A percentile compares a stretch with the other conserved stretches of the same genome.
phyloP scores from a whole-genome alignment of 2,888 invertebrate genomes.

The Pristionchus maxplancki region DNA sequence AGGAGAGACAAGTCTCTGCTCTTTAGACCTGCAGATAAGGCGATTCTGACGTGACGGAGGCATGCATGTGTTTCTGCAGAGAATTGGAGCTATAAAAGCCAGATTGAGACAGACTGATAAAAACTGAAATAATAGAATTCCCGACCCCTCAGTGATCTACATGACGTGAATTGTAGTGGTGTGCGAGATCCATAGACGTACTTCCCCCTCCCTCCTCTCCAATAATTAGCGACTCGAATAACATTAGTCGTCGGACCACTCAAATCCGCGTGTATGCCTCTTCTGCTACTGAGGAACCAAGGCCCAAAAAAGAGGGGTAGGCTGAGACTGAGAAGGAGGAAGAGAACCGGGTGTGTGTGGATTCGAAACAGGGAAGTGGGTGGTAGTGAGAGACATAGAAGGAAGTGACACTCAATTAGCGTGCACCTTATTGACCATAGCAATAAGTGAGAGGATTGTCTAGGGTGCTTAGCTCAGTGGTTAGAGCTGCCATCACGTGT shows the following conservation, averaged over 20 bases:
- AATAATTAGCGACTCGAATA: conserved; percentile 34
- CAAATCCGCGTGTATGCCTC: conserved; percentile 16
- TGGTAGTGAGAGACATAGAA: background rate
- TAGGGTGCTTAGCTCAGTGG: too few relatives aligned
- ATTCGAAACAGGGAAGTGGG: conserved; percentile 21
- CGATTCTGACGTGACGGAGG: background rate
- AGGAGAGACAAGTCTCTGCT: conserved; percentile 11
- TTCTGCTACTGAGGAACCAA: conserved; percentile 11
- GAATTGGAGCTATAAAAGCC: background rate
- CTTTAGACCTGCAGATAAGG: conserved; percentile 44
- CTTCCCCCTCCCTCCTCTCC: background rate
- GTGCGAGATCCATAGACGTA: background rate
- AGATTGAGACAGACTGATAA: background rate
- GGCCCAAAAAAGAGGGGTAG: background rate
- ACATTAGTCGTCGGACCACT: conserved; percentile 43
- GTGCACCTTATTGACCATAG: too few relatives aligned
- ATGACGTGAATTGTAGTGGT: background rate
- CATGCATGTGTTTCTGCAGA: conserved; percentile 3
- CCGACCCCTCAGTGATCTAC: background rate
- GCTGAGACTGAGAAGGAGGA: background rate
- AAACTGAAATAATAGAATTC: background rate
- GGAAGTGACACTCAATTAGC: background rate
- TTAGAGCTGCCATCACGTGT: too few relatives aligned
- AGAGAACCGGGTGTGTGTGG: background rate
- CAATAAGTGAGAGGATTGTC: too few relatives aligned